These are phyloP conservation scores for Cerceris ruficornis DNA, from an alignment of 2,888 invertebrate species.

Conservation along the genomic window DNA sequence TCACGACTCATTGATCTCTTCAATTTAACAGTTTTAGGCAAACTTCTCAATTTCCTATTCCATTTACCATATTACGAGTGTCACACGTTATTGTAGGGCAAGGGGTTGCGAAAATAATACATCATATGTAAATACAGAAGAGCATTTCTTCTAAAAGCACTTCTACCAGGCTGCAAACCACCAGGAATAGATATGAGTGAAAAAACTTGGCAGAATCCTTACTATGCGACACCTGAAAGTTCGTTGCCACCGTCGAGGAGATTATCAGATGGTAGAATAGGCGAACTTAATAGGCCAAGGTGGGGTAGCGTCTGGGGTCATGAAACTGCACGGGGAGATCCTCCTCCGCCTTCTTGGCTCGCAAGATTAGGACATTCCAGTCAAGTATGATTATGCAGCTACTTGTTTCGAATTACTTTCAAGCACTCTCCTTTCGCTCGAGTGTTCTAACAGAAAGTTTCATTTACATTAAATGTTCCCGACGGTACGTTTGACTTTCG, in stretches of 20 bases:
- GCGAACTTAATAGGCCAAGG: slow-evolving; percentile 76
- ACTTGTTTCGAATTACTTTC: neutral
- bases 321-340: slow-evolving; percentile 68
- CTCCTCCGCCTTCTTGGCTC: slow-evolving; percentile 80
- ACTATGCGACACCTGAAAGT: slow-evolving; percentile 72
- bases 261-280: slow-evolving; percentile 68
- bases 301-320: slow-evolving; percentile 79
- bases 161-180: slow-evolving; percentile 47
- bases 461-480: too few relatives aligned
- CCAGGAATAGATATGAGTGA: slow-evolving; percentile 64
- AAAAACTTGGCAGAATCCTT: slow-evolving; percentile 76
- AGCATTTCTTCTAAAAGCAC: slow-evolving; percentile 6
- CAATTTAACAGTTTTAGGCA: neutral
- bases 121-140: neutral
- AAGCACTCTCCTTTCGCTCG: too few relatives aligned
- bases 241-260: slow-evolving; percentile 74
- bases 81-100: neutral
- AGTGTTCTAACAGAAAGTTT: too few relatives aligned
- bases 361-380: slow-evolving; percentile 77
- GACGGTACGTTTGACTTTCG: too few relatives aligned
- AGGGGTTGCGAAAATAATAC: neutral
- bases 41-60: too few relatives aligned
- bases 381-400: slow-evolving; percentile 67
- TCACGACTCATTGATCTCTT: neutral
- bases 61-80: too few relatives aligned